Base-by-base conservation (phyloP, 2,113 vertebrate species). In the Chascanopsetta lugubris region DNA sequence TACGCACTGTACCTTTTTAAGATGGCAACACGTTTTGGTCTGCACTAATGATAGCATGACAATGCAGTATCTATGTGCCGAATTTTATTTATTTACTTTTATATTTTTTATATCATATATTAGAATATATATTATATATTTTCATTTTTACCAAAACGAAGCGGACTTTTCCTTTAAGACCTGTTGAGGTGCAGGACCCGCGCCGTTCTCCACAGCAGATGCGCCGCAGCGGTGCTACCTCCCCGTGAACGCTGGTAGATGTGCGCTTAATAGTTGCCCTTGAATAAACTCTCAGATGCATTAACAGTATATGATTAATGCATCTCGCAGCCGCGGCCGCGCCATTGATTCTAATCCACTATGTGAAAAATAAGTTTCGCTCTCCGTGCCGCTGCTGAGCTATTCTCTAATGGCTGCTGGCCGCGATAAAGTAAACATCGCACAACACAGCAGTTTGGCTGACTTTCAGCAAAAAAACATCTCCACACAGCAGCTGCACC, bases 381-480 rank as follows among this genome's bases (percentile, higher is more conserved):
- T 27, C 20, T 61, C 32, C 59, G 27, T 45, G 18, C n/a, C 38
- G 27, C 61, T 69, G 54, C 64, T 20, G 22, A 77, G 27, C 30
- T 73, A 43, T 75, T 65, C 40, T 68, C 54, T 58, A 74, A 61
- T 79, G 63, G 59, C 60, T 76, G 45, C 50, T 54, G 51, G 62
- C 49, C 65, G 55, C 62, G 62, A 83, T 84, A 62, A 79, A 74
- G 61, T 42, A 60, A 76, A 73, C 7, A 11, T 80, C 53, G 59
- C 47, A 82, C 48, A 63, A 72, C 13, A 50, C n/a, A 17, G 20
- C 59, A 51, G 32, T 66, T 70, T 78, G 68, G 65, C 48, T 65
- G 76, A 80, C 72, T 82, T 83, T 80, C 73, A 85, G 61, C 70
- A 65, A 61, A 80, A 63, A 71, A 50, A 61, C n/a, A n/a, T n/a